Evolutionary conservation across 2,888 invertebrate species (phyloP), one percentile per base, ranked within the genome.

Genomic region (Copidosoma aretas): DNA sequence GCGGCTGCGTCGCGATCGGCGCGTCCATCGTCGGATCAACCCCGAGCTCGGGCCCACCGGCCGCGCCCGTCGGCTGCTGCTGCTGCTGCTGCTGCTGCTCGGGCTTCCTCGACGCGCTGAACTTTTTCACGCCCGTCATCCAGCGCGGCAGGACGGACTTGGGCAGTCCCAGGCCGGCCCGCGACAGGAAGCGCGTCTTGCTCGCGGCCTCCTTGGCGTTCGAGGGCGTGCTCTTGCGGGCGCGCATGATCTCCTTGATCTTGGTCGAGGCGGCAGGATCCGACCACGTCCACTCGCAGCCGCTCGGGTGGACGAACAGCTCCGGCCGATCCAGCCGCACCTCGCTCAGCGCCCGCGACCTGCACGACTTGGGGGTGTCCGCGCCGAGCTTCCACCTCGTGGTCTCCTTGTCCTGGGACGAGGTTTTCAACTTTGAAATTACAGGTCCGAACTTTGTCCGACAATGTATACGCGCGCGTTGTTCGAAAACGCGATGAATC

Each of bases 211-310:
- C 10, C 15, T 14, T 21, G 17, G 61, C 70, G 14, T 64, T 63
- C 10, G 67, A 66, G 14, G 66, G 64, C 3, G 72, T 73, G 51
- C 71, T 74, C 24, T 73, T 75, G 39, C 73, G 64, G 0, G 71
- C 71, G 17, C 80, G 80, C 70, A 82, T 82, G 41, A 87, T 78
- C 76, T 87, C 87, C 77, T 88, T 87, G 57, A 87, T 86, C 74
- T 89, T 89, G 70, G 86, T 86, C 0, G 88, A 86, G 0, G 89
- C 87, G 43, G 88, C 87, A 15, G 89, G 88, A 70, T 90, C 91
- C 8, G 90, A 89, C 91, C 91, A 91, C 0, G 91, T 91, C 77
- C 86, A 86, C 64, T 90, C 89, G 73, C 86, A 84, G 64, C 85
- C 81, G 19, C 85, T 82, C 66, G 85, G 85, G 1, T 84, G 76